Evolutionary conservation across 2,888 invertebrate species (phyloP), one percentile per base, ranked within the genome.

Genomic region (Meandrusa payeni): DNA sequence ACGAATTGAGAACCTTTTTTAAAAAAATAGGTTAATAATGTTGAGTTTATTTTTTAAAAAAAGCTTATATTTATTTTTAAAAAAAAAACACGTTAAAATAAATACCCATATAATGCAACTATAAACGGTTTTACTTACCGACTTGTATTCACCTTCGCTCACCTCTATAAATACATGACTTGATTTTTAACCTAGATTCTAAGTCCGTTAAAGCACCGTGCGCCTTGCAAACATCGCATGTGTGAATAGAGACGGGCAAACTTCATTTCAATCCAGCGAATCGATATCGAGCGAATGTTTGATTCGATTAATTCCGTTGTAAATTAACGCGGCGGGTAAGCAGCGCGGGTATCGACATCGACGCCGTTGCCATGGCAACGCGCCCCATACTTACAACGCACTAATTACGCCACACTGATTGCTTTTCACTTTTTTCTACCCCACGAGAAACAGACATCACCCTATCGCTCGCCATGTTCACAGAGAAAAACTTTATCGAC

Each of bases 391-490:
- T 80, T 75, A 80, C 82, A 76, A 82, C 83, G 76, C 85, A 86
- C 87, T 87, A 87, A 87, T 87, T 87, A 87, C 85, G 79, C 82
- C 83, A 81, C 87, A 85, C 81, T 87, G 87, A 87, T 87, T 87
- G 87, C 87, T 85, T 86, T 87, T 81, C 76, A 80, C 80, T 86
- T 85, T 75, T 81, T 83, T 76, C 65, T 76, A 72, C 83, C 83
- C 86, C 73, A 79, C 71, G 77, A 85, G 86, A 81, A 77, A 69
- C 76, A 75, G 76, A 75, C 74, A 76, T 80, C 81, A 79, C 85
- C 85, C 86, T 76, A 76, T 77, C 71, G 66, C 19, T 13, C 17
- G 12, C 24, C 32, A 29, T 34, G 44, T 64, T 52, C 43, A 37
- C 41, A 36, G 49, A 53, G 50, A 50, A 49, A 51, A 48, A 39